Percentiles rank a stretch among this genome's conserved stretches.
Evolutionary conservation across 2,113 vertebrate genomes (phyloP).

Genomic region (Sylvia atricapilla): DNA sequence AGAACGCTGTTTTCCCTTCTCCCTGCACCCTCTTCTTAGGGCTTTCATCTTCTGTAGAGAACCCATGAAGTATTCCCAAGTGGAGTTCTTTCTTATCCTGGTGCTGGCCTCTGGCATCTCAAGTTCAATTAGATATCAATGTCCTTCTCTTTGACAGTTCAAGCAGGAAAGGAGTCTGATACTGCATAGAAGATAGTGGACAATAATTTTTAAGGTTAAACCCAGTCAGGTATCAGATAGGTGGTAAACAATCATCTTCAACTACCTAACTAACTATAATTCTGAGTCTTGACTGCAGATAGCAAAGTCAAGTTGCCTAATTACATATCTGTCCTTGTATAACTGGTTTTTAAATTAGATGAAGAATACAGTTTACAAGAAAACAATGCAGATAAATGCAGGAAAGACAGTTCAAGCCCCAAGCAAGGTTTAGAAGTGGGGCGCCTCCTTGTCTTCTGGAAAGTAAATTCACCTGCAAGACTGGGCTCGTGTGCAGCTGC

Average conservation of each 20-base stretch:
- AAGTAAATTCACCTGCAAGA: not conserved
- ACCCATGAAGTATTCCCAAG: not conserved
- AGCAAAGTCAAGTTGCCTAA: not conserved
- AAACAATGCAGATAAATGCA: not conserved
- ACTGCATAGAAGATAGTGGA: not conserved
- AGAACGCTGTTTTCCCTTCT: not conserved
- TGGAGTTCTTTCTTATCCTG: not conserved
- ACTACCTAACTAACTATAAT: not conserved
- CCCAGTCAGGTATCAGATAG: not conserved
- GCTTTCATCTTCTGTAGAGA: not conserved
- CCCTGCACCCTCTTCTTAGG: not conserved
- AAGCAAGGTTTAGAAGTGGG: not conserved
- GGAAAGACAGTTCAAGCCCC: not conserved
- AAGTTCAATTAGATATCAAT: not conserved
- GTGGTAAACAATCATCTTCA: not conserved
- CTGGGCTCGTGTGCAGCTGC: fast-evolving
- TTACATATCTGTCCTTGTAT: not conserved
- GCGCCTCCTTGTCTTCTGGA: not conserved
- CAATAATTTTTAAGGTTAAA: not conserved
- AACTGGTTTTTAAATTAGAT: not conserved
- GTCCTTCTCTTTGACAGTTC: not conserved
- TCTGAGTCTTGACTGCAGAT: not conserved
- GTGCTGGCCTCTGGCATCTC: not conserved
- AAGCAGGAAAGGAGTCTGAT: not conserved
- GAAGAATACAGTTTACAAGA: not conserved